These are phyloP conservation scores for Seladonia tumulorum DNA, from an alignment of 2,888 invertebrate genomes.

Conservation along the genomic window DNA sequence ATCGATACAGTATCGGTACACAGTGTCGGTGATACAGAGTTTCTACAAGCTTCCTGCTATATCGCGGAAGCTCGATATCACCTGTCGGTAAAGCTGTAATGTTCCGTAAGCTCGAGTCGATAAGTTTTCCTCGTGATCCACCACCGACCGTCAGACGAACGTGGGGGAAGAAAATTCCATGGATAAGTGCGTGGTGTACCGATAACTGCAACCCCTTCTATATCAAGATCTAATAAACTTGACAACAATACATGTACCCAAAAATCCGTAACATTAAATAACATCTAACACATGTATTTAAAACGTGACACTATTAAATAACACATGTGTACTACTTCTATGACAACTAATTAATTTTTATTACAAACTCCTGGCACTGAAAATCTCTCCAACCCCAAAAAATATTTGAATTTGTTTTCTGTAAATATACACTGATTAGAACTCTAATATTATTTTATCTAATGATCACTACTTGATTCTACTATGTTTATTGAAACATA, in stretches of 20 bases:
- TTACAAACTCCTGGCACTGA: too few relatives aligned
- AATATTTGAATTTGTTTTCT: too few relatives aligned
- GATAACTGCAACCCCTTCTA: constrained; percentile 35
- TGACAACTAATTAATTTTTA: too few relatives aligned
- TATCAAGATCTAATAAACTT: constrained; percentile 33
- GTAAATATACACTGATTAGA: too few relatives aligned
- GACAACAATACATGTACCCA: background rate
- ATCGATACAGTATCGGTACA: background rate
- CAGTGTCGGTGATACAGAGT: constrained; percentile 35
- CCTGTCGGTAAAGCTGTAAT: constrained; percentile 57
- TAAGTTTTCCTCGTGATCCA: constrained; percentile 28
- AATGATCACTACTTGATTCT: too few relatives aligned
- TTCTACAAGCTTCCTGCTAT: background rate
- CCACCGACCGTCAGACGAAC: constrained; percentile 5
- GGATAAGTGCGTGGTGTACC: constrained; percentile 11
- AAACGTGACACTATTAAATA: background rate
- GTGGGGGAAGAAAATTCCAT: background rate
- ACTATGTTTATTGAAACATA: too few relatives aligned
- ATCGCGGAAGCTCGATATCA: constrained; percentile 38
- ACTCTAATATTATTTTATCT: too few relatives aligned
- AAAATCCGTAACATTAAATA: background rate
- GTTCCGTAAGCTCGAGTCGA: constrained; percentile 29
- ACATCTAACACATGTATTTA: background rate
- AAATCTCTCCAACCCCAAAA: too few relatives aligned
- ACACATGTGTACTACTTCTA: background rate